These are phyloP conservation scores for Pimpla rufipes DNA, from an alignment of 2,888 invertebrate species.

Conservation along the genomic window DNA sequence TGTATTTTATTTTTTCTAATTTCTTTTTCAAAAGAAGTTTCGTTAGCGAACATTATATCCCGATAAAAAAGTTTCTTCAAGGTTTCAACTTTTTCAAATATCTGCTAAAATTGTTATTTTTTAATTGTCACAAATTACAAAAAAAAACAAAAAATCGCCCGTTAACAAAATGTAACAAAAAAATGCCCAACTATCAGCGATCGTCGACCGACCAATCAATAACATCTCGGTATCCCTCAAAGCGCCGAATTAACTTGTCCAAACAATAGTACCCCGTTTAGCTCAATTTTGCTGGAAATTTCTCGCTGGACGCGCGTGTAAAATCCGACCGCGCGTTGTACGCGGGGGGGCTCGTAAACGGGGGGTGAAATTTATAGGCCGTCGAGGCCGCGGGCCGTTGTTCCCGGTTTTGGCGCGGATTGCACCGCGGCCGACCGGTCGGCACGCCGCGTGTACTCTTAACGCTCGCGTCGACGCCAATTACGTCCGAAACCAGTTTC, in stretches of 20 bases:
- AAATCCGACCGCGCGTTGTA: conserved; percentile 38
- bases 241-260: conserved; percentile 2
- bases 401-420: conserved; percentile 62
- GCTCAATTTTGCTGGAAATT: neutral
- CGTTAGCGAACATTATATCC: no score
- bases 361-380: conserved; percentile 67
- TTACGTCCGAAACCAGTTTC: conserved; percentile 81
- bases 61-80: no score
- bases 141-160: no score
- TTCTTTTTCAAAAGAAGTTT: no score
- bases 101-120: no score
- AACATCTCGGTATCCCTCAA: no score
- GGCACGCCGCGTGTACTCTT: conserved; percentile 68
- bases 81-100: no score
- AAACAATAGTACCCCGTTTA: neutral
- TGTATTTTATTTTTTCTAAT: no score
- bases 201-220: no score
- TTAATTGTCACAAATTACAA: no score
- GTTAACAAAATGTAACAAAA: no score
- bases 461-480: conserved; percentile 79
- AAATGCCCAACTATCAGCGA: no score
- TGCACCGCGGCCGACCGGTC: conserved; percentile 21
- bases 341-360: conserved; percentile 55
- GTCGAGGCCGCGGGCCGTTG: conserved; percentile 45
- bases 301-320: neutral